Evolutionary conservation across 2,113 vertebrate genomes (phyloP).

Genomic region (Petaurus breviceps): DNA sequence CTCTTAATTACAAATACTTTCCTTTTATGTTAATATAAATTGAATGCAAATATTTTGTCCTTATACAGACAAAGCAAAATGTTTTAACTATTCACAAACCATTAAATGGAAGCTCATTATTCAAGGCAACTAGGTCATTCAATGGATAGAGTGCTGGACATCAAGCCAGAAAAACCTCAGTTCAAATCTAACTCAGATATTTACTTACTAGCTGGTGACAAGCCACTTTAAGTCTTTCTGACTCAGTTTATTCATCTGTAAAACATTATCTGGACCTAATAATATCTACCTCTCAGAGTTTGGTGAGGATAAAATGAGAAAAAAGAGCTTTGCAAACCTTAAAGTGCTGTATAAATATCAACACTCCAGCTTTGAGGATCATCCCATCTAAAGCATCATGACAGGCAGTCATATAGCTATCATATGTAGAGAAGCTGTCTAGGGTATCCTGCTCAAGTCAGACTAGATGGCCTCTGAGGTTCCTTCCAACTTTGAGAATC

Average conservation of each 20-base stretch:
- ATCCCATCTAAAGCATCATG: not conserved
- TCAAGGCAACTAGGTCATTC: not conserved
- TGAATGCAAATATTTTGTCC: conserved; percentile 24
- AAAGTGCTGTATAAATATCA: not conserved
- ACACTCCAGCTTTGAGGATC: not conserved
- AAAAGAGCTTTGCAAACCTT: not conserved
- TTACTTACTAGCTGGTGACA: not conserved
- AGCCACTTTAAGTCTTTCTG: conserved; percentile 3
- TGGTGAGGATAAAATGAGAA: not conserved
- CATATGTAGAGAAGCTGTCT: not conserved
- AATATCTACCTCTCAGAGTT: not conserved
- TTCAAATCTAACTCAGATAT: conserved; percentile 30
- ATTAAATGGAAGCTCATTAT: not conserved
- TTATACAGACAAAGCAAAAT: conserved; percentile 20
- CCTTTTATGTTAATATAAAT: conserved; percentile 49
- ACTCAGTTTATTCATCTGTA: not conserved
- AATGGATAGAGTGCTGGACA: not conserved
- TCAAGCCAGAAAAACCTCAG: not conserved
- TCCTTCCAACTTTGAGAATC: not conserved
- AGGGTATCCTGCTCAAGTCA: not conserved
- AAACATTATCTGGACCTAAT: not conserved
- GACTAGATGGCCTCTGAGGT: not conserved
- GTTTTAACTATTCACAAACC: not conserved
- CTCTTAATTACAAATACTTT: conserved; percentile 28
- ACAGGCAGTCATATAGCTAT: not conserved